phyloP scores from a whole-genome alignment of 2,888 invertebrate genomes.

The Ormyrus nitidulus region DNA sequence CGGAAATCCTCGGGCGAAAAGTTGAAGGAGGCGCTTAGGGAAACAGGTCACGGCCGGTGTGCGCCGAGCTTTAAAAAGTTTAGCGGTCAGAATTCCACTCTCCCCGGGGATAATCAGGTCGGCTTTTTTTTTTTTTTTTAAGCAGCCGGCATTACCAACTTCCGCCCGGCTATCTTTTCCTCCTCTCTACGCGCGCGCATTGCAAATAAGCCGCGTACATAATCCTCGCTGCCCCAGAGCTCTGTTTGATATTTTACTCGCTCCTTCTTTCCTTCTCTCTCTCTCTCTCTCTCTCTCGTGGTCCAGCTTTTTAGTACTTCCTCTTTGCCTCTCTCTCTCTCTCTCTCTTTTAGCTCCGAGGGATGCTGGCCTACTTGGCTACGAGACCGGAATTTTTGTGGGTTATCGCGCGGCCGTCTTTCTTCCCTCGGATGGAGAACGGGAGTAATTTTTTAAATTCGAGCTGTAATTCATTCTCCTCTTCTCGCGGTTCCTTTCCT shows the following conservation, averaged over 20 bases:
- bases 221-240: background rate
- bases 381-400: slow-evolving; percentile 54
- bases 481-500: background rate
- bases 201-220: slow-evolving; percentile 50
- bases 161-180: slow-evolving; percentile 37
- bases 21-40: slow-evolving; percentile 53
- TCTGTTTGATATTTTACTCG: slow-evolving; percentile 41
- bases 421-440: background rate
- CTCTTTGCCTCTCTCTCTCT: background rate
- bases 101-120: slow-evolving; percentile 64
- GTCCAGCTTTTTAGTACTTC: slow-evolving; percentile 10
- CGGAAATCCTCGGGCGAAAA: slow-evolving; percentile 52
- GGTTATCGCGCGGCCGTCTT: slow-evolving; percentile 33
- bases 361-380: slow-evolving; percentile 53
- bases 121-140: slow-evolving; percentile 66
- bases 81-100: slow-evolving; percentile 49
- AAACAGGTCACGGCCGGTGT: slow-evolving; percentile 66
- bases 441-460: slow-evolving; percentile 32
- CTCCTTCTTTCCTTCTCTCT: background rate
- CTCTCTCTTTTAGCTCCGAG: slow-evolving; percentile 11
- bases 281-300: slow-evolving; percentile 6
- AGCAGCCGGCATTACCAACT: slow-evolving; percentile 59
- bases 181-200: slow-evolving; percentile 50
- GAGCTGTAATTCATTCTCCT: slow-evolving; percentile 26
- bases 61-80: slow-evolving; percentile 65